These are phyloP conservation scores for Gasterosteus nipponicus DNA, from an alignment of 2,113 vertebrate species.

Conservation along the genomic window DNA sequence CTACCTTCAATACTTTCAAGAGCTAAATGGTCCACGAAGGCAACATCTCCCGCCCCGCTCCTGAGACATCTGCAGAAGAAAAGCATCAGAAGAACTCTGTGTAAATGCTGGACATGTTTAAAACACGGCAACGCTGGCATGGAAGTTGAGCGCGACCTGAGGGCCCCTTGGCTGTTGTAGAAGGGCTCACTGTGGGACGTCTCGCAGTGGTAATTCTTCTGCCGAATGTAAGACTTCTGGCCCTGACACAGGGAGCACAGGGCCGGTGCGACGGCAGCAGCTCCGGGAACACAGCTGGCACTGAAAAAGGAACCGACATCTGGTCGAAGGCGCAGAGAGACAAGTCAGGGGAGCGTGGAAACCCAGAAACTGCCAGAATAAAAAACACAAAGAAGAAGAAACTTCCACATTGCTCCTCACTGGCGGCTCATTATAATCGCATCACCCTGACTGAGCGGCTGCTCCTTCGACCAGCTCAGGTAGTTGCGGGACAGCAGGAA, in stretches of 20 bases:
- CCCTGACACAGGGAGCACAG: constrained; percentile 88
- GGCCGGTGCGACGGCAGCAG: constrained; percentile 76
- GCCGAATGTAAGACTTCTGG: constrained; percentile 85
- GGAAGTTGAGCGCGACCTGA: constrained; percentile 79
- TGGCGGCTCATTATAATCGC: neutral
- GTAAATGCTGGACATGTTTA: neutral
- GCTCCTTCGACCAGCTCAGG: constrained; percentile 85
- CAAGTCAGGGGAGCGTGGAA: neutral
- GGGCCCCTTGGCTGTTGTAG: constrained; percentile 88
- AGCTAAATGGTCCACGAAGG: constrained; percentile 88
- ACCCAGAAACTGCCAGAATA: neutral
- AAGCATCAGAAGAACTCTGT: neutral
- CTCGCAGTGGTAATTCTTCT: constrained; percentile 89
- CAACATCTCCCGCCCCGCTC: constrained; percentile 85
- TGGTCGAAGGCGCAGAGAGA: constrained; percentile 57
- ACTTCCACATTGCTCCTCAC: neutral
- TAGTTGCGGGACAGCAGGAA: constrained; percentile 87
- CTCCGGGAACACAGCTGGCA: constrained; percentile 89
- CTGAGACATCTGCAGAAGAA: constrained; percentile 83
- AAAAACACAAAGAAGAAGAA: neutral
- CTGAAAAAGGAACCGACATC: constrained; percentile 86
- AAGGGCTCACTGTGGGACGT: constrained; percentile 88
- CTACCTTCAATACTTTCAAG: constrained; percentile 85
- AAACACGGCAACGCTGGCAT: neutral
- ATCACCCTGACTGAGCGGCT: constrained; percentile 86